Evolutionary conservation across 2,113 vertebrate genomes (phyloP).

Genomic region (Cichladusa arquata): DNA sequence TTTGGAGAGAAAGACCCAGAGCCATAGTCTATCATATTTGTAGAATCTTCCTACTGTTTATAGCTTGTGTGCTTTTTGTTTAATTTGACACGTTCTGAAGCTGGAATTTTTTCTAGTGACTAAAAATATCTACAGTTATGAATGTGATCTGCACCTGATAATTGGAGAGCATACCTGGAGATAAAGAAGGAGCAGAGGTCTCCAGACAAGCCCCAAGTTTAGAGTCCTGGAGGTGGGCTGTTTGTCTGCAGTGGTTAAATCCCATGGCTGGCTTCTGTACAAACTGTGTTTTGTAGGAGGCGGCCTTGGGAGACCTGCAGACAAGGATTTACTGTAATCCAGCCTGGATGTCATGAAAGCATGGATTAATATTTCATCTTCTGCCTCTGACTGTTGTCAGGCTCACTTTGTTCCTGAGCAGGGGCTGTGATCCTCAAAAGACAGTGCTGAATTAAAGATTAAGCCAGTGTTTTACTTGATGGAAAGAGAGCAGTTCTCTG

Average conservation of each 20-base stretch:
- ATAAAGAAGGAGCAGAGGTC: not conserved
- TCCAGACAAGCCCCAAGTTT: not conserved
- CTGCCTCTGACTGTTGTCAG: conserved; percentile 10
- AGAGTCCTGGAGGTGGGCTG: not conserved
- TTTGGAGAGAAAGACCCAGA: not conserved
- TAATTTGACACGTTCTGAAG: not conserved
- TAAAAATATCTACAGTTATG: not conserved
- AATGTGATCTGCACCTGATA: not conserved
- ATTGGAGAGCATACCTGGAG: not conserved
- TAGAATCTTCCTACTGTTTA: not conserved
- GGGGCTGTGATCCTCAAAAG: conserved; percentile 42
- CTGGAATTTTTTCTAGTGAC: not conserved
- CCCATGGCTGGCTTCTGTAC: not conserved
- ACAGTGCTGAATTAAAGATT: conserved; percentile 48
- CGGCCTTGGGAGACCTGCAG: not conserved
- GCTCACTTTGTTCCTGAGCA: conserved; percentile 27
- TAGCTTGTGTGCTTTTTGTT: not conserved
- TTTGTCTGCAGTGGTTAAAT: not conserved
- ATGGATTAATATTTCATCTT: conserved; percentile 57
- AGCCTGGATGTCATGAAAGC: conserved; percentile 4
- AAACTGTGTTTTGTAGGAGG: not conserved
- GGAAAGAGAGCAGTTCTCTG: not conserved
- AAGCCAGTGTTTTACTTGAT: conserved; percentile 2
- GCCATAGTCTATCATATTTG: not conserved
- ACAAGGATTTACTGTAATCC: conserved; percentile 41